Conservation (phyloP, 1,140 invertebrate species). For the Theocolax elegans region DNA sequence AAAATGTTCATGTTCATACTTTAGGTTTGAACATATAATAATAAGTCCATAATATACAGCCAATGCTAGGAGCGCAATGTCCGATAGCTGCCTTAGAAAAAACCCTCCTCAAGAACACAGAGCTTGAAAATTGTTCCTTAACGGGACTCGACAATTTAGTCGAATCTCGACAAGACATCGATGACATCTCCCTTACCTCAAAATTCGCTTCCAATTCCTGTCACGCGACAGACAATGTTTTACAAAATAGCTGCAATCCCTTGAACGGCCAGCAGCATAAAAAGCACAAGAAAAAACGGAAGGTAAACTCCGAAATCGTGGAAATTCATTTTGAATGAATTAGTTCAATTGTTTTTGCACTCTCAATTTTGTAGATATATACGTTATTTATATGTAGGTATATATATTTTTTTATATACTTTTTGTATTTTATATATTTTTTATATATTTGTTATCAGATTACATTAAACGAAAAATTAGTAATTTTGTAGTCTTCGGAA, state of each 20-base stretch:
- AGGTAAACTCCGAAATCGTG: constrained; percentile 56
- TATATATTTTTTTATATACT: too few relatives aligned
- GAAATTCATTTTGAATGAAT: constrained; percentile 45
- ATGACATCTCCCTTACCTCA: constrained; percentile 55
- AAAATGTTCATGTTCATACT: constrained; percentile 30
- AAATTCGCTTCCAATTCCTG: constrained; percentile 58
- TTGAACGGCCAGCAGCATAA: constrained; percentile 59
- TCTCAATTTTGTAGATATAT: too few relatives aligned
- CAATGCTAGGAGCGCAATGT: constrained; percentile 52
- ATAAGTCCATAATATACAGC: constrained; percentile 51
- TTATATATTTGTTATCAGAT: too few relatives aligned
- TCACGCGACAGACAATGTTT: constrained; percentile 56
- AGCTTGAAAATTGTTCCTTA: constrained; percentile 57
- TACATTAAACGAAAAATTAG: too few relatives aligned
- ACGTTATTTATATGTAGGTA: too few relatives aligned
- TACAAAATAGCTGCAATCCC: constrained; percentile 57
- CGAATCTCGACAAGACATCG: constrained; percentile 56
- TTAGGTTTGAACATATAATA: constrained; percentile 38
- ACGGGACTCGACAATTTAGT: constrained; percentile 51
- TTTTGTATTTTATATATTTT: too few relatives aligned
- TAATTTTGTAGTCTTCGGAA: too few relatives aligned
- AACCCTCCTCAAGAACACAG: constrained; percentile 56
- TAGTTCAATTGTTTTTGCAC: constrained; percentile 19
- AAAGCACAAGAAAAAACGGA: constrained; percentile 64
- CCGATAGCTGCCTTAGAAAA: constrained; percentile 60